Conservation (phyloP, 2,113 vertebrate species). For the Accipiter cooperii region DNA sequence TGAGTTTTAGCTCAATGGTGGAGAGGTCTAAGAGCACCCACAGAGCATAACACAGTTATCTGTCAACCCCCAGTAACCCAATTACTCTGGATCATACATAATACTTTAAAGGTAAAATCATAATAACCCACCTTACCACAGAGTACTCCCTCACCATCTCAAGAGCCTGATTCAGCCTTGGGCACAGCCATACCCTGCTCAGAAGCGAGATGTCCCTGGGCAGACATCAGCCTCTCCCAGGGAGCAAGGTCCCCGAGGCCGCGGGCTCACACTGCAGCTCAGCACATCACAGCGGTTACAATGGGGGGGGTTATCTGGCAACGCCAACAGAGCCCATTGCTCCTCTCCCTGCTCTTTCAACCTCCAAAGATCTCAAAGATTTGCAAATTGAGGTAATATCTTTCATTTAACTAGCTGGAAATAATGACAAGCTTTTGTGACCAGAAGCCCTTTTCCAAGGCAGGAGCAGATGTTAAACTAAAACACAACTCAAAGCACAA, state of each 20-base stretch:
- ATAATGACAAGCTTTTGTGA: neutral
- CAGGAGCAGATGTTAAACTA: neutral
- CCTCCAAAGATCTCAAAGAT: neutral
- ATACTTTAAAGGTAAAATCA: neutral
- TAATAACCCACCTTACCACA: neutral
- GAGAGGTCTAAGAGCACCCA: neutral
- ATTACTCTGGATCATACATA: neutral
- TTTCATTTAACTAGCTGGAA: neutral
- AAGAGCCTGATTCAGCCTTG: rapidly evolving
- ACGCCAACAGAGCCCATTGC: neutral
- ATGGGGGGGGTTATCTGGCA: neutral
- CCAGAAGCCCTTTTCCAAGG: neutral
- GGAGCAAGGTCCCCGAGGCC: rapidly evolving
- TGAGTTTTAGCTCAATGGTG: neutral
- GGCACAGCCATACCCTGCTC: neutral
- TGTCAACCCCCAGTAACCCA: neutral
- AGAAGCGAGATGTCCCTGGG: neutral
- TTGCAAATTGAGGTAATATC: neutral
- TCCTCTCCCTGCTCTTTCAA: neutral
- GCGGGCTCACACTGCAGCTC: rapidly evolving
- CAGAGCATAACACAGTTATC: neutral
- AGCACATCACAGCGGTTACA: rapidly evolving
- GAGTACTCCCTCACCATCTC: neutral
- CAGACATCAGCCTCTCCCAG: rapidly evolving
- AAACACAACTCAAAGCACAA: neutral